A percentile compares a stretch with the other conserved stretches of the same genome.
Evolutionary conservation across 1,140 invertebrate species (phyloP).

Genomic region (Rhagoletis zephyria): DNA sequence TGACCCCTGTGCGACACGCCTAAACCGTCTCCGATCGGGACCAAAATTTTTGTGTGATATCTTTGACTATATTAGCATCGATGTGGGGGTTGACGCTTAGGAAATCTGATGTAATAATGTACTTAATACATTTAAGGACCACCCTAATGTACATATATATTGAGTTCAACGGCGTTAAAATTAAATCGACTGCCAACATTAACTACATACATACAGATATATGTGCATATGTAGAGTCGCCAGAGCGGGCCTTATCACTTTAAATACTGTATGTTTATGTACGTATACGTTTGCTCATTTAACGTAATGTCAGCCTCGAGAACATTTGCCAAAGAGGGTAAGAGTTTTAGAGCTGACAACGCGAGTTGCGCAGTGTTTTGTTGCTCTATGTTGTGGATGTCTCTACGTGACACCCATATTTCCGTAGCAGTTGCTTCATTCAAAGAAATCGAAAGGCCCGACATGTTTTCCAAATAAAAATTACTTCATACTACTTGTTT

Average conservation of each 20-base stretch:
- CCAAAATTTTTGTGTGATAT: too few species aligned
- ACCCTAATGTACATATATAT: too few species aligned
- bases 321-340: background rate
- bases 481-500: background rate
- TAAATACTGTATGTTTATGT: background rate
- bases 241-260: background rate
- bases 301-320: constrained; percentile 1
- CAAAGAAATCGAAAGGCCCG: constrained; percentile 32
- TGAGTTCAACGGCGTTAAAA: background rate
- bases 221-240: background rate
- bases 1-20: too few species aligned
- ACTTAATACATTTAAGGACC: too few species aligned
- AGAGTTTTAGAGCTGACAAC: background rate
- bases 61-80: too few species aligned
- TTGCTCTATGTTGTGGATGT: background rate
- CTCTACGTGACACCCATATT: constrained; percentile 45
- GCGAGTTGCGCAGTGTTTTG: background rate
- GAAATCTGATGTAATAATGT: too few species aligned
- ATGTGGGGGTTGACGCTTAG: too few species aligned
- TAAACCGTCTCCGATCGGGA: too few species aligned
- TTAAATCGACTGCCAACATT: background rate
- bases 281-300: background rate
- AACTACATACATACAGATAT: background rate
- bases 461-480: constrained; percentile 35
- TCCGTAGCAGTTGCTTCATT: background rate